Conservation (phyloP, 2,888 invertebrate species). For the Aphidoletes aphidimyza region DNA sequence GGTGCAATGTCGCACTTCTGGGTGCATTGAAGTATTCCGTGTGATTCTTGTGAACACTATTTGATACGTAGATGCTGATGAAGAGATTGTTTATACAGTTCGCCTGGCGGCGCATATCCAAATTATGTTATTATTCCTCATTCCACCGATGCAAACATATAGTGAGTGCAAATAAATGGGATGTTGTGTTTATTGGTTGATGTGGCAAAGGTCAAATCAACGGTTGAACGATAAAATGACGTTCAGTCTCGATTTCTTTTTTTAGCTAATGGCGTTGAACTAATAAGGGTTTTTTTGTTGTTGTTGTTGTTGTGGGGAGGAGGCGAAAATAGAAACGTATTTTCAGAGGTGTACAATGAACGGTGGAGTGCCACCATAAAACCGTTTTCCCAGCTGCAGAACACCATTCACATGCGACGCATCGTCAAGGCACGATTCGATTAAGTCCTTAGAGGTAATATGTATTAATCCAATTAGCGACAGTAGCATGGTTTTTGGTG, state of each 20-base stretch:
- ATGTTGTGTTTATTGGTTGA: not conserved
- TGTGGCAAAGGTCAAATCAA: not conserved
- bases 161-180: not conserved
- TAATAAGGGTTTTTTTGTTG: not conserved
- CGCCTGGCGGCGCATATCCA: not conserved
- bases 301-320: too few relatives aligned
- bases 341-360: too few relatives aligned
- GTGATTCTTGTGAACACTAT: not conserved
- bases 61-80: not conserved
- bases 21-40: not conserved
- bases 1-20: not conserved
- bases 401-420: not conserved
- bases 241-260: not conserved
- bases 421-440: not conserved
- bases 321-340: too few relatives aligned
- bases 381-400: too few relatives aligned
- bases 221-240: not conserved
- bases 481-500: not conserved
- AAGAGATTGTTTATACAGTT: not conserved
- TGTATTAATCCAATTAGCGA: slow-evolving; percentile 21
- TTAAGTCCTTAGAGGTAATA: not conserved
- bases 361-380: too few relatives aligned
- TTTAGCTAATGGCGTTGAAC: not conserved
- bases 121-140: slow-evolving; percentile 12
- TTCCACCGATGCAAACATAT: not conserved